Evolutionary conservation across 1,140 invertebrate genomes (phyloP), one percentile per base, ranked within the genome.

Genomic region (Cylas formicarius): DNA sequence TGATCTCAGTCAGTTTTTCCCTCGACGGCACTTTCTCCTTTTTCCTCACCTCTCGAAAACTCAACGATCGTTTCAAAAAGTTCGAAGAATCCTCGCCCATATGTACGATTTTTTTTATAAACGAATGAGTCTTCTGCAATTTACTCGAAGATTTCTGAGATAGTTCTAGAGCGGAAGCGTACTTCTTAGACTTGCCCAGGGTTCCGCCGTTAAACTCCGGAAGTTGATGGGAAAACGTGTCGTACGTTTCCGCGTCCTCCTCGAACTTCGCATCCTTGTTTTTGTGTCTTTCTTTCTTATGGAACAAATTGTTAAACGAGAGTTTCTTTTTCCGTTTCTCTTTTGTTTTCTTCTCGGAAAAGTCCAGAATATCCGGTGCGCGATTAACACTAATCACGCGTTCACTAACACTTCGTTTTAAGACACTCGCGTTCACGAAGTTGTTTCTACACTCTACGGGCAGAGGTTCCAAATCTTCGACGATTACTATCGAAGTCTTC

Each of bases 51-150:
- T 58, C 56, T 19, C 60, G 44, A 29, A 65, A 53, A 37, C 63
- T 65, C 8, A 65, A 48, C 4, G 60, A 61, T 4, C 63, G 46
- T 43, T 52, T 55, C 6, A 65, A 43, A 22, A 57, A 53, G n/a
- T 31, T 50, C 2, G 54, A 38, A 0, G 57, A 56, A n/a, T 58
- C 57, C 16, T 65, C 53, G 3, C 54, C 42, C 7, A 60, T 49
- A 36, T 46, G 31, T 1, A 57, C 14, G 4, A 56, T 38, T 45
- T 54, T 60, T 27, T 53, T 58, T 19, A 62, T 42, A 22, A 63
- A 50, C 2, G 58, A 59, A 0, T 54, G 41, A 1, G 57, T 55
- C 11, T 59, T 46, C n/a, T 48, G 32, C 1, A 43, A 38, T 32
- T 36, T 39, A n/a, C 13, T 8, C 5, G 43, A 2, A n/a, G 32